Evolutionary conservation across 37 sponge, comb jelly and placozoan species (phyloP), one percentile per base, ranked within the genome.

Genomic region (Theonella swinhoei): DNA sequence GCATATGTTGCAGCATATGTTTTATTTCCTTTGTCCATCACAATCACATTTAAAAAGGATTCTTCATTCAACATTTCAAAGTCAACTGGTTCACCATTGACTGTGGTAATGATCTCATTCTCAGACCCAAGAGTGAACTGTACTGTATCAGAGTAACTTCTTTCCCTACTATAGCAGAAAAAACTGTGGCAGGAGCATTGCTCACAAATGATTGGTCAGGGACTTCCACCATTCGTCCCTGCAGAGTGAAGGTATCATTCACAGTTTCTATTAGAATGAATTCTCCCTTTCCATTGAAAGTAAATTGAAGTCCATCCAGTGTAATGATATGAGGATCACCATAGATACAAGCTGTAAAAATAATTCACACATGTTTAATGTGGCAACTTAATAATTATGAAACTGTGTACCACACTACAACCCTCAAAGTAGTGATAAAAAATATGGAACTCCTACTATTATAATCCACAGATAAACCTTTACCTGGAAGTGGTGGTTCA

Each of bases 311-410:
- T 0, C 79, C 83, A 87, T 91, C 92, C 79, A 91, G 73, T 29
- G 92, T 91, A 28, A 91, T 81, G 20, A 87, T 74, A 62, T 91
- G 92, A 43, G 92, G 92, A 75, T 91, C 92, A 39, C 92, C 92
- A 75, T 74, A 87, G 17, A 75, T 41, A 62, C 84, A 91, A 37
- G 88, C 92, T 91, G 42, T 29, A 83, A 41, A 74, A 25, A 43
- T n/a, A 63, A 17, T n/a, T n/a, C n/a, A n/a, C n/a, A n/a, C n/a
- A n/a, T n/a, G n/a, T n/a, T n/a, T n/a, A n/a, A n/a, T n/a, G n/a
- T n/a, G n/a, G n/a, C n/a, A n/a, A n/a, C n/a, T n/a, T n/a, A n/a
- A n/a, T n/a, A n/a, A n/a, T n/a, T n/a, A n/a, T n/a, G n/a, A n/a
- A n/a, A n/a, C n/a, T n/a, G n/a, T n/a, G n/a, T n/a, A n/a, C n/a